Conservation (phyloP, 2,113 vertebrate species). For the Lonchura striata region DNA sequence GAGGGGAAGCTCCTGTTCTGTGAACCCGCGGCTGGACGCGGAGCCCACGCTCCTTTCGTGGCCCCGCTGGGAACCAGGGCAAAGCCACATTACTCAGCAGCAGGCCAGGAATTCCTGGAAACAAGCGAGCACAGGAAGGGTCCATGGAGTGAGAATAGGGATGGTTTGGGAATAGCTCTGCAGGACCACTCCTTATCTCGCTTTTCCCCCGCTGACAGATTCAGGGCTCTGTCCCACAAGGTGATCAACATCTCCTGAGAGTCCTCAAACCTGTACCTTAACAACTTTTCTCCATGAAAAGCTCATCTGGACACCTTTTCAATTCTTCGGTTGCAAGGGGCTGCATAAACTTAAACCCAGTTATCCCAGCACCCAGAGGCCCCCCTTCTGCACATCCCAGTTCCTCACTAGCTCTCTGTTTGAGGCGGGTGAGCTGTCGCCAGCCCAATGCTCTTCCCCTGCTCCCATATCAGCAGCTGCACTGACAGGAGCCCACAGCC, state of each 20-base stretch:
- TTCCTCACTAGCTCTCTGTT: not conserved
- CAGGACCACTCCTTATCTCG: slow-evolving; percentile 9
- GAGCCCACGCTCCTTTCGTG: not conserved
- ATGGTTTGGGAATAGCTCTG: slow-evolving; percentile 11
- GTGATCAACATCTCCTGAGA: not conserved
- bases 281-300: not conserved
- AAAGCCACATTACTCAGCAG: not conserved
- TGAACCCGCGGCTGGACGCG: not conserved
- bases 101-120: slow-evolving; percentile 24
- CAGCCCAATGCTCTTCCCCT: not conserved
- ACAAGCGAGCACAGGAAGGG: not conserved
- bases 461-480: not conserved
- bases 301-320: not conserved
- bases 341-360: not conserved
- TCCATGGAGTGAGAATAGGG: not conserved
- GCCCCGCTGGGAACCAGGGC: not conserved
- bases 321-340: not conserved
- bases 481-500: not conserved
- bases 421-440: accelerated
- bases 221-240: not conserved
- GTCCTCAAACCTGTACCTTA: not conserved
- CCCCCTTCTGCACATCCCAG: not conserved
- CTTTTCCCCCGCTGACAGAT: not conserved
- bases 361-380: not conserved
- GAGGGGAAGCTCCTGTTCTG: not conserved